Base-by-base conservation (phyloP, 2,113 vertebrate species). In the Gorsachius goisagi region DNA sequence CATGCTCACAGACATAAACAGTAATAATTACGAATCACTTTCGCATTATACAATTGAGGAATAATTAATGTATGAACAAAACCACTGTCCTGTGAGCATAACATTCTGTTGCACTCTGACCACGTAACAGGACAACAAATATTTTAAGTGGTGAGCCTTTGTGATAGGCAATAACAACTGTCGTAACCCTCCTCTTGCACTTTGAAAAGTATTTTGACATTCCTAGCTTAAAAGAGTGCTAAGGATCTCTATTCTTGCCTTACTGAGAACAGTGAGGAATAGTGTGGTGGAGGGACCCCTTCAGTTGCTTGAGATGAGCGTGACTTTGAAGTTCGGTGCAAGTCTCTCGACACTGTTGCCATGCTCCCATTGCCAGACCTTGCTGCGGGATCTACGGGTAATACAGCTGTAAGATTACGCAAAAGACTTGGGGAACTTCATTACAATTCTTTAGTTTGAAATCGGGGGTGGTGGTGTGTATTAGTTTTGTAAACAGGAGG, bases 391-490 rank as follows among this genome's bases (percentile, higher is more conserved):
- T 14, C 17, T 8, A 11, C 5, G 20, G 28, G 30, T 47, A 52
- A 69, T 15, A 39, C 7, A 39, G 9, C 17, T 24, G 6, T 32
- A 49, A 73, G 12, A 33, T 26, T 45, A n/a, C 27, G 27, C 15
- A 23, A 44, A 58, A 17, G 17, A 75, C 35, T 44, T 7, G 18
- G 9, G 35, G 26, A 33, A 8, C 10, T 62, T 62, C 55, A 45
- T 37, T 35, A 60, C 45, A 41, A 23, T 20, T 33, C 22, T 72
- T 52, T 19, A 6, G 10, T 27, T 47, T 59, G 15, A 73, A n/a
- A 19, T 20, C 5, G 24, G 7, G 17, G 4, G 12, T 5, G 2
- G 22, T 4, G 58, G 55, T 2, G 5, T 4, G 2, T 12, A 3
- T 28, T 49, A 41, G 24, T 16, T 64, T 39, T 41, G 27, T 15